Base-by-base conservation (phyloP, 2,888 invertebrate species). In the Brachynemurus nebulosus region DNA sequence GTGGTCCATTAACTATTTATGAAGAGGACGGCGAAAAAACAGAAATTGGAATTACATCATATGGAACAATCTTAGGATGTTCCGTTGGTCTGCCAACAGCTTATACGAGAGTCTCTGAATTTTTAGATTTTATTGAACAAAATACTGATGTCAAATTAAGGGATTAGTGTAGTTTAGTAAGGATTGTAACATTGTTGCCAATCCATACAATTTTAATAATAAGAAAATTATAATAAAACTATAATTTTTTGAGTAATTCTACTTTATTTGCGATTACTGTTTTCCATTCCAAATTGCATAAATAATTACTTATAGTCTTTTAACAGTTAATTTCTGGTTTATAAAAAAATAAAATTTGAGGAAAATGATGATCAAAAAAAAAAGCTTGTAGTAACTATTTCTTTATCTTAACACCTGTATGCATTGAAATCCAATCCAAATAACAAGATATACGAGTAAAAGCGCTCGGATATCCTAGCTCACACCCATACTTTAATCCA, bases 21-120 rank as follows among this genome's bases (percentile, higher is more conserved):
- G 23, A 39, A 19, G 45, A 47, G 34, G 44, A 43, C 33, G 43
- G 41, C 17, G 48, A 43, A 5, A 45, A 40, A 11, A 38, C 34
- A 33, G 47, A 48, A 18, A 42, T 54, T 12, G 58, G 58, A 23
- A 47, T 57, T 35, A 53, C 53, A 16, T 55, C 55, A 16, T 57
- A 54, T 44, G 57, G 55, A 7, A 47, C 52, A 12, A 23, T 48
- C 19, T 40, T 46, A 4, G 56, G 55, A 6, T 57, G 57, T 42
- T 50, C 51, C 27, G 42, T 44, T 11, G 53, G 54, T 7, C 51
- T 47, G 36, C 57, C 55, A 12, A 52, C 50, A 37, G 54, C 51
- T 16, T 57, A 53, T 50, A 54, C 54, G 16, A 47, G 56, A 11
- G 47, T 54, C 36, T 47, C 52, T n/a, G 44, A 50, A 39, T 56